phyloP scores from a whole-genome alignment of 2,113 vertebrate genomes.

The Nestor notabilis region DNA sequence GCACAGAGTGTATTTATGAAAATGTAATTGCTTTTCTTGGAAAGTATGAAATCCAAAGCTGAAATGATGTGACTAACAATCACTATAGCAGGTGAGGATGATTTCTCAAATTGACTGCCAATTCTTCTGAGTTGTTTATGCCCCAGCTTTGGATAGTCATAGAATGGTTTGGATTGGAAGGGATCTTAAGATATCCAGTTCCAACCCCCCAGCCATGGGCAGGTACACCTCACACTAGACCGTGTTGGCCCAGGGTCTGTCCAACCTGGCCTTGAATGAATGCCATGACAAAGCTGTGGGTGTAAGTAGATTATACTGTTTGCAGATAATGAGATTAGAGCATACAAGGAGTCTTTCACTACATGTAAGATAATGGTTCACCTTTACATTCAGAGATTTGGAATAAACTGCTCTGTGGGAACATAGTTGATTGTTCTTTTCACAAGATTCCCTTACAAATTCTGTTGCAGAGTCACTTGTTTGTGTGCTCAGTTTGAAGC shows the following conservation, averaged over 20 bases:
- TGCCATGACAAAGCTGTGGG: not conserved
- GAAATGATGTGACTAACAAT: not conserved
- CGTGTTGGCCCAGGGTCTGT: not conserved
- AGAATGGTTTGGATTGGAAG: not conserved
- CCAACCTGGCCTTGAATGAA: not conserved
- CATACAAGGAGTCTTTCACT: not conserved
- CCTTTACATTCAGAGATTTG: not conserved
- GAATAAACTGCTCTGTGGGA: not conserved
- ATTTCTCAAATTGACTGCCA: not conserved
- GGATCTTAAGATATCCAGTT: not conserved
- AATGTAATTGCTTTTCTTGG: not conserved
- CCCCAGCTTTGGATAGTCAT: not conserved
- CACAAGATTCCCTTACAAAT: not conserved
- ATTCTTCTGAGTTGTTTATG: not conserved
- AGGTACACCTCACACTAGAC: not conserved
- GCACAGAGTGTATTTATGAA: not conserved
- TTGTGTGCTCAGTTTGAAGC: slow-evolving; percentile 96
- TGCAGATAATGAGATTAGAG: not conserved
- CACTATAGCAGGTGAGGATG: not conserved
- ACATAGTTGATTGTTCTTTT: not conserved
- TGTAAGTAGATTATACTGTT: not conserved
- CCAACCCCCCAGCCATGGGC: not conserved
- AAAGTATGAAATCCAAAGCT: not conserved
- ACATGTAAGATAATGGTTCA: not conserved
- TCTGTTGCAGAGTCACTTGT: slow-evolving; percentile 90